Percentiles rank a stretch among this genome's conserved stretches.
These are phyloP conservation scores for Chrysotoxum bicinctum DNA, from an alignment of 2,888 invertebrate genomes.

Conservation along the genomic window DNA sequence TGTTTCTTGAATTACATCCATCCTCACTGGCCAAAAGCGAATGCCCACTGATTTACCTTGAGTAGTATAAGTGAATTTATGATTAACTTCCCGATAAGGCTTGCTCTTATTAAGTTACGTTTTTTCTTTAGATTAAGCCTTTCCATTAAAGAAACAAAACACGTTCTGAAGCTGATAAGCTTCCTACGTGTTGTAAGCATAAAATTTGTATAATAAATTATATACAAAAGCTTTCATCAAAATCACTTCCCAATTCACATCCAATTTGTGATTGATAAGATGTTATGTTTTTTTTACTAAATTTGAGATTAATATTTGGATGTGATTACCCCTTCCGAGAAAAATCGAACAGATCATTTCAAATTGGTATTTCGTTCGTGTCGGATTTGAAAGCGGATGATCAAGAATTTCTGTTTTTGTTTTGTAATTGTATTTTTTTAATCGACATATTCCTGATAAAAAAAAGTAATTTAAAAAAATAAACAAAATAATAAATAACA, in stretches of 20 bases:
- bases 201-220: not conserved
- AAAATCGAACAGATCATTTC: conserved; percentile 7
- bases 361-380: not conserved
- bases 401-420: not conserved
- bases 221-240: not conserved
- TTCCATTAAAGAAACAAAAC: not conserved
- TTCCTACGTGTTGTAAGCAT: not conserved
- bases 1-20: too few species aligned
- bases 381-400: conserved; percentile 6
- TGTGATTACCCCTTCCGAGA: not conserved
- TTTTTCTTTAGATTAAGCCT: too few species aligned
- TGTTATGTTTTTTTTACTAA: conserved; percentile 11
- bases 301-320: not conserved
- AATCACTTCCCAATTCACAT: conserved; percentile 11
- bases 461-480: not conserved
- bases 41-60: too few species aligned
- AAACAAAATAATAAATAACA: not conserved
- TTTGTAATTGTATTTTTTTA: not conserved
- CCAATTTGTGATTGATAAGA: conserved; percentile 22
- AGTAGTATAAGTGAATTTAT: not conserved
- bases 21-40: too few species aligned
- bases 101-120: not conserved
- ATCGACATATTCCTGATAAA: not conserved
- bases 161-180: not conserved
- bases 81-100: not conserved